A percentile compares a stretch with the other conserved stretches of the same genome.
Conservation (phyloP, 2,113 vertebrate species). For the Gallinago undulata region DNA sequence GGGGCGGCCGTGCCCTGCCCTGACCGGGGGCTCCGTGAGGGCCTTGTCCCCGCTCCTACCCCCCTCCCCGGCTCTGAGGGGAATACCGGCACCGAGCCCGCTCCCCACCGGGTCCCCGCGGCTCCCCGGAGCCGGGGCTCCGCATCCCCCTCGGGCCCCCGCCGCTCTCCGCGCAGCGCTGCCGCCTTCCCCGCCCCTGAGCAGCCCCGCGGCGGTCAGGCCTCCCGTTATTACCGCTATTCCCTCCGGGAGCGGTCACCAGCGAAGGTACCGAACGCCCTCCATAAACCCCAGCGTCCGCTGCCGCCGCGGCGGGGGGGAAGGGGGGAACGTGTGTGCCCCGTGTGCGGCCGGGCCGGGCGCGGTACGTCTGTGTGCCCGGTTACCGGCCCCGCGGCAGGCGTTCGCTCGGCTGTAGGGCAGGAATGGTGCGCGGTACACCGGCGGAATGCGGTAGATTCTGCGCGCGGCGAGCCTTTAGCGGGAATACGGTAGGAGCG, state of each 20-base stretch:
- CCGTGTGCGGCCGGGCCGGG: not conserved
- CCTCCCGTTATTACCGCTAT: not conserved
- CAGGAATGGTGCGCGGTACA: fast-evolving
- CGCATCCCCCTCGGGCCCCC: not conserved
- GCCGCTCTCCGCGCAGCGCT: too few relatives aligned
- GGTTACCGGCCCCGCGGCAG: not conserved
- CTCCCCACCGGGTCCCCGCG: too few relatives aligned
- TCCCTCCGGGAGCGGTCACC: not conserved
- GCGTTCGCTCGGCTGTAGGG: too few relatives aligned
- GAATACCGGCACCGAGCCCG: fast-evolving
- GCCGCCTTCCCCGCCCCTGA: not conserved
- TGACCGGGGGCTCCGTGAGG: not conserved
- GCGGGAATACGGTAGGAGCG: not conserved
- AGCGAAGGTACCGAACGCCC: too few relatives aligned
- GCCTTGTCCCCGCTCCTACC: not conserved
- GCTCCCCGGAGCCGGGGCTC: not conserved
- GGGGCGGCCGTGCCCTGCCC: not conserved
- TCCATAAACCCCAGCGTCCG: too few relatives aligned
- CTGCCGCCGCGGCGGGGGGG: too few relatives aligned
- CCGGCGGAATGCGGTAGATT: fast-evolving
- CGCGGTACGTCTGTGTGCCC: too few relatives aligned
- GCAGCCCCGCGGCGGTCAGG: not conserved
- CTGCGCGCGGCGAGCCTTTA: too few relatives aligned
- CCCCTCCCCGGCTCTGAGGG: not conserved
- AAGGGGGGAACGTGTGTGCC: not conserved